Evolutionary conservation across 2,797 vertebrate species (phyloP).

Genomic region (Lepilemur septentrionalis): DNA sequence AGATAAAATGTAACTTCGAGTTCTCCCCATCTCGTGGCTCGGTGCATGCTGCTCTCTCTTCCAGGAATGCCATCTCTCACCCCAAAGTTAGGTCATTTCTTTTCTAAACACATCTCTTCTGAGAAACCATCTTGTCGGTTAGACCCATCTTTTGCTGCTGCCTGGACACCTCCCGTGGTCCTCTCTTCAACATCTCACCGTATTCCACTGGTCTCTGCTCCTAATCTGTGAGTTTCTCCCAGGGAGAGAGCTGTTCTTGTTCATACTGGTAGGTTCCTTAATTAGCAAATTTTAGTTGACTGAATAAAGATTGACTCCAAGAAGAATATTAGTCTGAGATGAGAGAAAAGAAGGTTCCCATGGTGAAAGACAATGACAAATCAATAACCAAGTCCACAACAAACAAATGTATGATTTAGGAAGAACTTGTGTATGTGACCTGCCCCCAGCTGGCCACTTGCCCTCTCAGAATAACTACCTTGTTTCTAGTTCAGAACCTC

Average conservation of each 20-base stretch:
- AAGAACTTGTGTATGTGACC: background rate
- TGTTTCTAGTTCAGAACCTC: background rate
- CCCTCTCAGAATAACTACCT: background rate
- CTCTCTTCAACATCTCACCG: background rate
- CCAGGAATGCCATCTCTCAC: background rate
- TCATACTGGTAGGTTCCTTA: background rate
- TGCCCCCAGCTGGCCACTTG: background rate
- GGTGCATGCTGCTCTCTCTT: background rate
- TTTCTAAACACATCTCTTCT: background rate
- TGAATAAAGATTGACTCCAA: slow-evolving; percentile 25
- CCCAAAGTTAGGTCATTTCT: background rate
- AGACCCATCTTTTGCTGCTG: background rate
- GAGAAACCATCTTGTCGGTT: background rate
- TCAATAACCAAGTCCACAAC: background rate
- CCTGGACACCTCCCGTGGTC: no score
- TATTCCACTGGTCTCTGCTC: background rate
- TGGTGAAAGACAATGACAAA: background rate
- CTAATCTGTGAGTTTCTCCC: background rate
- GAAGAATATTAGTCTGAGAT: slow-evolving; percentile 18
- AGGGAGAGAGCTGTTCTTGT: background rate
- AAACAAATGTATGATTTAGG: background rate
- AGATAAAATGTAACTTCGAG: background rate
- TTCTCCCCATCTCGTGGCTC: background rate
- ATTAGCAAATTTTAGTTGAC: background rate
- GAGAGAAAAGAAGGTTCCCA: background rate